Evolutionary conservation across 2,113 vertebrate genomes (phyloP).

Genomic region (Neofelis nebulosa): DNA sequence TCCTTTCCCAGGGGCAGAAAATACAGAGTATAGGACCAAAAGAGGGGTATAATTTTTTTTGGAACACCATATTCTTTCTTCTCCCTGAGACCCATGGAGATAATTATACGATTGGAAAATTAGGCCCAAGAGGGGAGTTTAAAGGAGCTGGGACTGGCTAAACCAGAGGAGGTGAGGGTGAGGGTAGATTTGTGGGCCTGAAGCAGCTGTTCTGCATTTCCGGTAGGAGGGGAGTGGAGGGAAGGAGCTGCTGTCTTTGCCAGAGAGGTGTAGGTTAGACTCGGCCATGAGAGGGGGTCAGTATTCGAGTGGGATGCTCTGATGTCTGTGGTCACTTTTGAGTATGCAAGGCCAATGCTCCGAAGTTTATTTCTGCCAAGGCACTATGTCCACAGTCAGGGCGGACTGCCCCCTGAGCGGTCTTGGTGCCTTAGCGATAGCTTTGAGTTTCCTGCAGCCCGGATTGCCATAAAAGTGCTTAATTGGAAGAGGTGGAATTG

Average conservation of each 20-base stretch:
- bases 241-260: not conserved
- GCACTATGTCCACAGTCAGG: not conserved
- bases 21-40: not conserved
- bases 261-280: not conserved
- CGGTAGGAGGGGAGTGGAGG: not conserved
- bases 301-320: not conserved
- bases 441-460: not conserved
- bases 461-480: conserved; percentile 22
- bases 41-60: conserved; percentile 48
- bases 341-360: not conserved
- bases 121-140: conserved; percentile 7
- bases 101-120: conserved; percentile 64
- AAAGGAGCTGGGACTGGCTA: not conserved
- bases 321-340: not conserved
- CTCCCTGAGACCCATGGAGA: conserved; percentile 37
- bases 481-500: not conserved
- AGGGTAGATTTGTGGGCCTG: not conserved
- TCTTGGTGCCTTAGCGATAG: not conserved
- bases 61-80: conserved; percentile 47
- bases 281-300: not conserved
- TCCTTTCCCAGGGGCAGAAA: conserved; percentile 35
- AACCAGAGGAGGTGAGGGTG: not conserved
- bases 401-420: not conserved
- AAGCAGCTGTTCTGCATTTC: not conserved
- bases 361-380: not conserved